phyloP scores from a whole-genome alignment of 64 coral and sea anemone genomes.

The Trachythela sp. region DNA sequence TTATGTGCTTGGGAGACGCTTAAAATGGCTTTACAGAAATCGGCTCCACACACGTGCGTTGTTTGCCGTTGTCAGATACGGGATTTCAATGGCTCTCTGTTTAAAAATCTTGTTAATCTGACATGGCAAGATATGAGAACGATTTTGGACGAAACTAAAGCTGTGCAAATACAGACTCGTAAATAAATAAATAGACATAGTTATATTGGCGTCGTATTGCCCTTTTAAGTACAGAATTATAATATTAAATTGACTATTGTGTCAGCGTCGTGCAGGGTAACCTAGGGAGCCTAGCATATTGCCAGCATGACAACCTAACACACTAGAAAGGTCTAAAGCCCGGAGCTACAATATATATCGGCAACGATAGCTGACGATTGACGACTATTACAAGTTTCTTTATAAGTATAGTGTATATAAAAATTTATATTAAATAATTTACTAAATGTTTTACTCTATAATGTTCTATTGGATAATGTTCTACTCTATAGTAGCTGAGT shows the following conservation, averaged over 20 bases:
- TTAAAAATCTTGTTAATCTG: not conserved
- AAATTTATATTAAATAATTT: no score
- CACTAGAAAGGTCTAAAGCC: no score
- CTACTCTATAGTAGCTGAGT: no score
- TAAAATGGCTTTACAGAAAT: not conserved
- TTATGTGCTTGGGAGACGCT: not conserved
- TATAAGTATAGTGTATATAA: no score
- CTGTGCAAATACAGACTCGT: not conserved
- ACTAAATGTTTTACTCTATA: no score
- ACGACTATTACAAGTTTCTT: no score
- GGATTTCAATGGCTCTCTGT: conserved; percentile 3
- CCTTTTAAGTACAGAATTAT: not conserved
- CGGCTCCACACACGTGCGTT: not conserved
- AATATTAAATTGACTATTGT: not conserved
- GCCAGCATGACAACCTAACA: no score
- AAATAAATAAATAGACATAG: not conserved
- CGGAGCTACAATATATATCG: no score
- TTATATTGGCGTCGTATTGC: not conserved
- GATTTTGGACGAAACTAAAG: conserved; percentile 25
- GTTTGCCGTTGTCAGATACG: not conserved
- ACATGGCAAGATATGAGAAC: not conserved
- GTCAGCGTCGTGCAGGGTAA: not conserved
- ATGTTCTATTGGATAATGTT: no score
- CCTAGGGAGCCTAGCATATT: not conserved
- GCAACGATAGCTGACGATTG: no score